Evolutionary conservation across 1,140 invertebrate species (phyloP).

Genomic region (Bombus terrestris): DNA sequence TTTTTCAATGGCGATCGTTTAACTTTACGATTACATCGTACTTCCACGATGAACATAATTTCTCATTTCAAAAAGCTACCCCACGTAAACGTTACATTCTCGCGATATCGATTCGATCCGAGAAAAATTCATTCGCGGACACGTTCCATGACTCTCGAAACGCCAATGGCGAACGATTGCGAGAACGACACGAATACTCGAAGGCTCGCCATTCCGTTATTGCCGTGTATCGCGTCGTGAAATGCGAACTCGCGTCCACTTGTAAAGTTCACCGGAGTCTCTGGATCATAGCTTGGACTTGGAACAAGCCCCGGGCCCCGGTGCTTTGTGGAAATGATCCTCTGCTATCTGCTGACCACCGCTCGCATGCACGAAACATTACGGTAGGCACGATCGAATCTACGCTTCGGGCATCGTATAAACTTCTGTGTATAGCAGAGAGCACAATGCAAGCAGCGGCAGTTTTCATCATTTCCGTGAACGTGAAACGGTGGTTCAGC

Average conservation of each 20-base stretch:
- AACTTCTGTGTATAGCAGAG: background rate
- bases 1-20: background rate
- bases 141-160: background rate
- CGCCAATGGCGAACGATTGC: background rate
- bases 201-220: background rate
- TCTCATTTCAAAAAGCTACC: background rate
- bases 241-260: constrained; percentile 9
- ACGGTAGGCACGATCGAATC: constrained; percentile 38
- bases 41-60: background rate
- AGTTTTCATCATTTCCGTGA: constrained; percentile 41
- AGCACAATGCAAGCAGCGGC: constrained; percentile 10
- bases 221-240: background rate
- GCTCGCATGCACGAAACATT: constrained; percentile 15
- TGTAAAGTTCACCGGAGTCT: background rate
- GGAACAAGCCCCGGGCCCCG: constrained; percentile 7
- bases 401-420: constrained; percentile 9
- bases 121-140: background rate
- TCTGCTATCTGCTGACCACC: constrained; percentile 16
- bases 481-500: constrained; percentile 10
- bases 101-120: background rate
- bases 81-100: no score
- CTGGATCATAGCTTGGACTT: constrained; percentile 3
- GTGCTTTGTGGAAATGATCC: constrained; percentile 42
- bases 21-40: background rate
- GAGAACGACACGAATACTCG: background rate